phyloP scores from a whole-genome alignment of 2,113 vertebrate genomes.

The Greenwoodochromis staneri region DNA sequence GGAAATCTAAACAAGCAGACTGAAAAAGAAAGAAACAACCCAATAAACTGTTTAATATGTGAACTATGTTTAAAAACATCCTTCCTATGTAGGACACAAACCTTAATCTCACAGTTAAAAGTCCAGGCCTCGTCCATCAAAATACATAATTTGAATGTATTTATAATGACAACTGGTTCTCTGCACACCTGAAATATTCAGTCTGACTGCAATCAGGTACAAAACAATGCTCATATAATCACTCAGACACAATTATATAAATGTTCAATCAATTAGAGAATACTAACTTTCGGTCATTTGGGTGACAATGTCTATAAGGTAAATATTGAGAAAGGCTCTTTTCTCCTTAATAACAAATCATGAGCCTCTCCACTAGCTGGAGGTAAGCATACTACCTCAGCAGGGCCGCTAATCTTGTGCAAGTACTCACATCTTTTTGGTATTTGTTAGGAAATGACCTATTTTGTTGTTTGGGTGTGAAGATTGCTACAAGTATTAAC shows the following conservation, averaged over 20 bases:
- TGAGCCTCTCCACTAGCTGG: background rate
- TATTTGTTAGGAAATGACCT: background rate
- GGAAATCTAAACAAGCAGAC: background rate
- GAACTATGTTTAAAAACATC: background rate
- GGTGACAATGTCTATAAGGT: background rate
- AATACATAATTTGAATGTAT: background rate
- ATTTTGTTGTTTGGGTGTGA: background rate
- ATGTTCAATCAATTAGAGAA: background rate
- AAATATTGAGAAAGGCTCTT: background rate
- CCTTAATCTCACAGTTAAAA: background rate
- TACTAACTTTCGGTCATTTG: background rate
- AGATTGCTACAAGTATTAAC: background rate
- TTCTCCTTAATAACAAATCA: background rate
- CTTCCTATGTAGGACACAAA: background rate
- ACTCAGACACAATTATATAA: background rate
- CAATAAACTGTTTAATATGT: background rate
- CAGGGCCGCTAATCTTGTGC: background rate
- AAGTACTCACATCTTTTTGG: background rate
- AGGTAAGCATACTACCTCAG: background rate
- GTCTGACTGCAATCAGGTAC: background rate
- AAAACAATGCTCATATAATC: background rate
- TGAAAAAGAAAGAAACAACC: background rate
- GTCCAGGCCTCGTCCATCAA: background rate
- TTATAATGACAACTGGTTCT: background rate
- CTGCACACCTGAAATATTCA: background rate